Conservation (phyloP, 2,888 invertebrate species). For the Artemia sinica region DNA sequence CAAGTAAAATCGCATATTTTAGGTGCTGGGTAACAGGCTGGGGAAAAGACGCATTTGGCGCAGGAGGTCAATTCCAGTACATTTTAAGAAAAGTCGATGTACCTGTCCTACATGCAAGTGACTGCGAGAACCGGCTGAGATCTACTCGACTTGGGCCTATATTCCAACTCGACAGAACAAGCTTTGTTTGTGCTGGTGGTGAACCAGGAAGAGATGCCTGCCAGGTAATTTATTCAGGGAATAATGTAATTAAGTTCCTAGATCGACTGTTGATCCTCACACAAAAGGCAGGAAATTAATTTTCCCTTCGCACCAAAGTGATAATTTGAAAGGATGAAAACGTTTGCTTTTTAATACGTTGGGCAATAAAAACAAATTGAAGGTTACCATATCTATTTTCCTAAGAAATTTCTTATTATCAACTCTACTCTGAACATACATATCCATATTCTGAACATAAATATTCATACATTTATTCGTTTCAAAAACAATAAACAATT, state of each 20-base stretch:
- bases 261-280: background rate
- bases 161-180: constrained; percentile 44
- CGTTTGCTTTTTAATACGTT: too few relatives aligned
- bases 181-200: constrained; percentile 62
- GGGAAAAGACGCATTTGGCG: constrained; percentile 52
- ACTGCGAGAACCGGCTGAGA: constrained; percentile 46
- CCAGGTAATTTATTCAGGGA: constrained; percentile 39
- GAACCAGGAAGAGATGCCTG: constrained; percentile 57
- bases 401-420: constrained; percentile 21
- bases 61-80: constrained; percentile 39
- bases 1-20: constrained; percentile 9
- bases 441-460: constrained; percentile 14
- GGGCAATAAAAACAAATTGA: too few relatives aligned
- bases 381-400: too few relatives aligned
- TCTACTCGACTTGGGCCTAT: constrained; percentile 45
- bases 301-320: background rate
- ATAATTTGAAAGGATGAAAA: background rate
- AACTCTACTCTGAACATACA: constrained; percentile 16
- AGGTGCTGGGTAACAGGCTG: constrained; percentile 48
- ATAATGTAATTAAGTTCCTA: background rate
- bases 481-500: too few relatives aligned
- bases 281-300: constrained; percentile 6
- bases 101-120: constrained; percentile 44
- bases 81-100: constrained; percentile 59
- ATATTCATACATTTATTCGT: background rate